Evolutionary conservation across 2,797 vertebrate species (phyloP), one percentile per base, ranked within the genome.

Genomic region (Tinamus major): DNA sequence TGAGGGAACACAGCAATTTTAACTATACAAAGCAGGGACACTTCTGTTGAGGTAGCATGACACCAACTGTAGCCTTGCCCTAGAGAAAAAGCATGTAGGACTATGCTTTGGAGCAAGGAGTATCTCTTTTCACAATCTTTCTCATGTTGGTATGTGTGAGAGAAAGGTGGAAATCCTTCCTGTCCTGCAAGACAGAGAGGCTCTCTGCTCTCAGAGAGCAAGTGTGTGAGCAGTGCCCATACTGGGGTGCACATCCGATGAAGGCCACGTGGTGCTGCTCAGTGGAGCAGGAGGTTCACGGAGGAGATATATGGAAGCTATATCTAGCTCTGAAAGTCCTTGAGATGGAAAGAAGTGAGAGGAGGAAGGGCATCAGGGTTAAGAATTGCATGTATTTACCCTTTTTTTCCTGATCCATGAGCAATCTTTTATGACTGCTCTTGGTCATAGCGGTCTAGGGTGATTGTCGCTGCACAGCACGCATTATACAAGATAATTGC

Each of bases 111-210:
- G 23, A 7, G 42, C 67, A 68, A 26, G 26, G 37, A 31, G 26
- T 13, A 6, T 48, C 67, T 85, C 29, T 53, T 53, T 1, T 3
- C 20, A 18, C 27, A 71, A 63, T 29, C 64, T 21, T 70, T 84
- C 33, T 81, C 11, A 39, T 86, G 85, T 49, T 79, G 16, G 56
- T 49, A n/a, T 1, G 1, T 5, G 1, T 33, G 33, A 3, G 63
- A 65, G n/a, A 19, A 37, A 70, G 6, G 19, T 26, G 16, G 10
- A 33, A 31, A 29, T 62, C 19, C 37, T 31, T 65, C 29, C 62
- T 51, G 16, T 61, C n/a, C 27, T 0, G 3, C 39, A 56, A 1
- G 13, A 18, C 0, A 1, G 6, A 62, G 46, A 42, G 16, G 6
- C 8, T 85, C 29, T n/a, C n/a, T n/a, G n/a, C n/a, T n/a, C n/a